Percentiles rank a stretch among this genome's conserved stretches.
Conservation (phyloP, 2,888 invertebrate species). For the Zelleria hepariella region DNA sequence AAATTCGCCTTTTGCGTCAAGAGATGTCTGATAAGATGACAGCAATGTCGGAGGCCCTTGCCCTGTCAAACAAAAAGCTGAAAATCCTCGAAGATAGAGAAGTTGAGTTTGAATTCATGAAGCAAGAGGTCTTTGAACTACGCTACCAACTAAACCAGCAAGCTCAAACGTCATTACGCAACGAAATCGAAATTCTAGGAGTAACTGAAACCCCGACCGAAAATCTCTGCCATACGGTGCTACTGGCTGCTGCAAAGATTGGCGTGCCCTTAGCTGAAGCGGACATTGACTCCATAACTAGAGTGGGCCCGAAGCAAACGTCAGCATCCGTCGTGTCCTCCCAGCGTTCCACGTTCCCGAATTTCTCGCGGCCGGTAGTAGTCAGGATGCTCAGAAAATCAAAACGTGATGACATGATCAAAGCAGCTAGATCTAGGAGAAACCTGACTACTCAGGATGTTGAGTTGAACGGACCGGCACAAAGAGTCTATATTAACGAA, state of each 20-base stretch:
- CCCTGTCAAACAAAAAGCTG: not conserved
- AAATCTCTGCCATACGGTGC: not conserved
- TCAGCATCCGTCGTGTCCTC: no score
- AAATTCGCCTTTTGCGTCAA: not conserved
- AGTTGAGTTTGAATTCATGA: not conserved
- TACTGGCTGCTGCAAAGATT: not conserved
- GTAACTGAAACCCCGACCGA: not conserved
- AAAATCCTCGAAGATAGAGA: not conserved
- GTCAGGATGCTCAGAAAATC: slow-evolving; percentile 13
- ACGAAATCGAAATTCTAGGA: slow-evolving; percentile 1
- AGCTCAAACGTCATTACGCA: not conserved
- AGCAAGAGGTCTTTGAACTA: not conserved
- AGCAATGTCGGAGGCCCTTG: not conserved
- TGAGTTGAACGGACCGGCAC: slow-evolving; percentile 4
- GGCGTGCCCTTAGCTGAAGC: not conserved
- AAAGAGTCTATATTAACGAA: slow-evolving; percentile 14
- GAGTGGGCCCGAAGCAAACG: not conserved
- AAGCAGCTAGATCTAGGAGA: slow-evolving; percentile 15
- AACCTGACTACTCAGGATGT: slow-evolving; percentile 14
- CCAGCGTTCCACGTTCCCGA: not conserved
- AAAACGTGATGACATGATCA: slow-evolving; percentile 15
- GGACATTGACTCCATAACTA: not conserved
- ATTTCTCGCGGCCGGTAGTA: slow-evolving; percentile 14
- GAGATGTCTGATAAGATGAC: not conserved
- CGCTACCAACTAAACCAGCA: not conserved